Conservation (phyloP, 1,140 invertebrate species). For the Odontomachus brunneus region DNA sequence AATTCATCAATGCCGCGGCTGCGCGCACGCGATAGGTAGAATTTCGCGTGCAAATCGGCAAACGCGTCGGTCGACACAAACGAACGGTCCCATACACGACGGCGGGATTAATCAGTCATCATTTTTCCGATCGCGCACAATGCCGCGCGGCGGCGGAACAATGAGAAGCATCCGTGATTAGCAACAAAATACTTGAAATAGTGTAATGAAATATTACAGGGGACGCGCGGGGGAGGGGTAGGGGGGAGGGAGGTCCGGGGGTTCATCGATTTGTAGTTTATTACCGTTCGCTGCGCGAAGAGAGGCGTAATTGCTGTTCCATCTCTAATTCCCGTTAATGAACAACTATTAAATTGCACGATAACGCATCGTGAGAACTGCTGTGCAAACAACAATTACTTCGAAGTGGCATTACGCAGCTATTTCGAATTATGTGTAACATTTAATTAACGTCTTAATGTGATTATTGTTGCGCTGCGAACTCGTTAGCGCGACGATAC, state of each 20-base stretch:
- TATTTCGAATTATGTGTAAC: constrained; percentile 68
- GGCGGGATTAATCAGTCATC: constrained; percentile 58
- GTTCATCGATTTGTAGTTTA: constrained; percentile 72
- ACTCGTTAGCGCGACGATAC: constrained; percentile 65
- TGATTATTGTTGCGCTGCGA: constrained; percentile 58
- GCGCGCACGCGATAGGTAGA: constrained; percentile 6
- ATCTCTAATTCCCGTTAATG: constrained; percentile 73
- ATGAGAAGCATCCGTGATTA: constrained; percentile 64
- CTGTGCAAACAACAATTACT: constrained; percentile 74
- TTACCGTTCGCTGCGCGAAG: constrained; percentile 64
- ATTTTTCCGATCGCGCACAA: constrained; percentile 57
- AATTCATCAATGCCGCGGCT: constrained; percentile 9
- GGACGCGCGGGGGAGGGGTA: no score
- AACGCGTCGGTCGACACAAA: not conserved
- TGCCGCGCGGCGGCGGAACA: constrained; percentile 15
- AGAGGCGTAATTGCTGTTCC: constrained; percentile 72
- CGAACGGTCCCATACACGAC: constrained; percentile 24
- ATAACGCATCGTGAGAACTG: constrained; percentile 66
- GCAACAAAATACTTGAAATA: constrained; percentile 68
- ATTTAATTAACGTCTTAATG: constrained; percentile 68
- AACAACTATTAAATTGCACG: constrained; percentile 72
- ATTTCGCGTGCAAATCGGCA: constrained; percentile 41
- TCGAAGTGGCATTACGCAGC: constrained; percentile 60
- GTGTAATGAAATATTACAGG: constrained; percentile 70
- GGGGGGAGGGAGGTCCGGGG: not conserved